phyloP scores from a whole-genome alignment of 2,113 vertebrate genomes.

The Tursiops truncatus region DNA sequence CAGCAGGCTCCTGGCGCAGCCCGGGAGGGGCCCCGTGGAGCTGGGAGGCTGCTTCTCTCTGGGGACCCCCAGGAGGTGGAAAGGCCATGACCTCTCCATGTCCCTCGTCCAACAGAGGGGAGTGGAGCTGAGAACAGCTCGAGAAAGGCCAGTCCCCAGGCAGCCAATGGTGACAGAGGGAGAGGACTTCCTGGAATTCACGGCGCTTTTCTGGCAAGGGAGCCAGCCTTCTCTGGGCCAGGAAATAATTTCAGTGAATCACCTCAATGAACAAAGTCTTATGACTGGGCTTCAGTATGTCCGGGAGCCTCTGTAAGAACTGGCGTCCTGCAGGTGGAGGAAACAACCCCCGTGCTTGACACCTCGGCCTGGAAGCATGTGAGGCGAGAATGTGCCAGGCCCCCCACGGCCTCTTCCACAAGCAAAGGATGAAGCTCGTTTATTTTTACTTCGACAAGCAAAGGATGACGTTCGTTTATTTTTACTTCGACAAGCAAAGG shows the following conservation, averaged over 20 bases:
- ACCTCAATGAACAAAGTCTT: neutral
- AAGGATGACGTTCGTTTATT: no score
- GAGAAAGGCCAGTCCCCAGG: neutral
- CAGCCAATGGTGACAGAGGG: accelerated
- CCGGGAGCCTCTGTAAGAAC: neutral
- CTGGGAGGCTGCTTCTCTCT: neutral
- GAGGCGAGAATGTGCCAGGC: accelerated
- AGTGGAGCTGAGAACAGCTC: neutral
- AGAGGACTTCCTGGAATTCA: neutral
- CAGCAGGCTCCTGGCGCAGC: no score
- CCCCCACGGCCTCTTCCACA: accelerated
- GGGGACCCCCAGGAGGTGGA: no score
- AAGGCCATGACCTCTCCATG: accelerated
- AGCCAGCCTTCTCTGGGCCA: no score
- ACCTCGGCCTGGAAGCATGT: accelerated
- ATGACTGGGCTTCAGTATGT: accelerated
- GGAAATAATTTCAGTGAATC: neutral
- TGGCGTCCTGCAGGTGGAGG: accelerated
- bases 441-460: no score
- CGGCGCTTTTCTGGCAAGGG: accelerated
- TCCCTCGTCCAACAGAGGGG: no score
- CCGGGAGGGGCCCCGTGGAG: neutral
- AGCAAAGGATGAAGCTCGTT: neutral
- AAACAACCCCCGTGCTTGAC: accelerated
- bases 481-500: no score